phyloP scores from a whole-genome alignment of 1,140 invertebrate species.

The Neodiprion fabricii region DNA sequence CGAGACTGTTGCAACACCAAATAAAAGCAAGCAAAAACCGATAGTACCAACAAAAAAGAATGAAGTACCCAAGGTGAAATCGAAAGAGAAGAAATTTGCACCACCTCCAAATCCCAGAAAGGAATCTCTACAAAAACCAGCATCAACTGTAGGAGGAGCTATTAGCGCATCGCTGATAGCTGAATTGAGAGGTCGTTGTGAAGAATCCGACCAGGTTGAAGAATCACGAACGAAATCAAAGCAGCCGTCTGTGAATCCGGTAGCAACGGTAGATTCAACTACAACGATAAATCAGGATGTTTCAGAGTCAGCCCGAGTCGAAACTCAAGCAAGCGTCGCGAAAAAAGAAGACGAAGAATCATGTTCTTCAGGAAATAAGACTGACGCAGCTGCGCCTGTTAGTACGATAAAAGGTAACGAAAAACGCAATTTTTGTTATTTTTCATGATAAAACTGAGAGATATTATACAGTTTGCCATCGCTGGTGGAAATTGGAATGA shows the following conservation, averaged over 20 bases:
- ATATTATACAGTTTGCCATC: no score
- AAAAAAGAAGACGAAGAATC: no score
- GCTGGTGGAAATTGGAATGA: no score
- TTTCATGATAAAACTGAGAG: no score
- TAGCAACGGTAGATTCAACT: no score
- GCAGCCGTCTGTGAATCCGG: background rate
- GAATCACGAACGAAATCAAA: background rate
- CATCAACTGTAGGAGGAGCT: slow-evolving; percentile 6
- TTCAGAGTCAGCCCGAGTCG: no score
- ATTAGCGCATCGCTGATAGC: background rate
- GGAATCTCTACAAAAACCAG: background rate
- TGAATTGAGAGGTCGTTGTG: background rate
- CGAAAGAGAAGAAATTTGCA: background rate
- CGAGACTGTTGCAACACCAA: background rate
- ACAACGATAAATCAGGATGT: no score
- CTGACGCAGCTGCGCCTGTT: no score
- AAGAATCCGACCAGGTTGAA: background rate
- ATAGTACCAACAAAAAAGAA: background rate
- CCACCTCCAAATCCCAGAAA: background rate
- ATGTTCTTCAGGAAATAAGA: no score
- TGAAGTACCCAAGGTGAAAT: background rate
- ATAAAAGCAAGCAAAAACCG: background rate
- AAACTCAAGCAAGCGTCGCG: no score
- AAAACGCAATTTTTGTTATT: no score
- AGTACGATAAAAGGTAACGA: no score